These are phyloP conservation scores for Tautogolabrus adspersus DNA, from an alignment of 2,113 vertebrate species.

Conservation along the genomic window DNA sequence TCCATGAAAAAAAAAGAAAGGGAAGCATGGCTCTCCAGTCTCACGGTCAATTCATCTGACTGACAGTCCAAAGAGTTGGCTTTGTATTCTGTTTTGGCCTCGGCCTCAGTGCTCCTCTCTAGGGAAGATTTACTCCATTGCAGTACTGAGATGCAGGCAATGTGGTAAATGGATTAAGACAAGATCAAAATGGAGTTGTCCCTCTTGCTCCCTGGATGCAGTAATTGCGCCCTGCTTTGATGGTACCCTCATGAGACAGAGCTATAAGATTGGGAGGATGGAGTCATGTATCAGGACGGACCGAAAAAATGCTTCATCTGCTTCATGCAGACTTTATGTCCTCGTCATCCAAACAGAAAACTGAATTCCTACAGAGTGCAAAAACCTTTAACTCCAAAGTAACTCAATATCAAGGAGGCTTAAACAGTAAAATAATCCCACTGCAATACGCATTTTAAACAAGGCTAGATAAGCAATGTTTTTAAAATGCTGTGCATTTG, in stretches of 20 bases:
- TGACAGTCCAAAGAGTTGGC: slow-evolving; percentile 56
- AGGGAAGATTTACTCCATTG: slow-evolving; percentile 31
- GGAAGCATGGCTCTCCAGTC: slow-evolving; percentile 21
- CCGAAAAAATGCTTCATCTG: slow-evolving; percentile 27
- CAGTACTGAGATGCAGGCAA: slow-evolving; percentile 32
- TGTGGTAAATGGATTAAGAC: slow-evolving; percentile 58
- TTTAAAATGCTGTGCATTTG: too few species aligned
- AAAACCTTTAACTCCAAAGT: not conserved
- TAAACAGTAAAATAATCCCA: too few species aligned
- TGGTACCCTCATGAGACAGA: slow-evolving; percentile 6
- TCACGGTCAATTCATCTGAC: slow-evolving; percentile 40
- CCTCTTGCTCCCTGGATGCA: slow-evolving; percentile 3
- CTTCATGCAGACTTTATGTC: slow-evolving; percentile 1
- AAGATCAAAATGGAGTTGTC: slow-evolving; percentile 29
- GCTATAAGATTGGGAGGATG: not conserved
- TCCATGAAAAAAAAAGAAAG: slow-evolving; percentile 23
- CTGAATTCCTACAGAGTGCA: not conserved
- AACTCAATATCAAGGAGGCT: too few species aligned
- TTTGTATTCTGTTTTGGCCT: slow-evolving; percentile 25
- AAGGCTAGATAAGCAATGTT: too few species aligned
- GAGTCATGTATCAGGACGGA: slow-evolving; percentile 16
- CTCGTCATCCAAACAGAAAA: slow-evolving; percentile 1
- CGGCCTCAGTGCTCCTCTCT: not conserved
- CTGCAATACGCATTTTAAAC: too few species aligned
- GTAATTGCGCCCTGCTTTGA: slow-evolving; percentile 28